Percentiles rank a stretch among this genome's conserved stretches.
phyloP scores from a whole-genome alignment of 2,113 vertebrate species.

The Elephas maximus region DNA sequence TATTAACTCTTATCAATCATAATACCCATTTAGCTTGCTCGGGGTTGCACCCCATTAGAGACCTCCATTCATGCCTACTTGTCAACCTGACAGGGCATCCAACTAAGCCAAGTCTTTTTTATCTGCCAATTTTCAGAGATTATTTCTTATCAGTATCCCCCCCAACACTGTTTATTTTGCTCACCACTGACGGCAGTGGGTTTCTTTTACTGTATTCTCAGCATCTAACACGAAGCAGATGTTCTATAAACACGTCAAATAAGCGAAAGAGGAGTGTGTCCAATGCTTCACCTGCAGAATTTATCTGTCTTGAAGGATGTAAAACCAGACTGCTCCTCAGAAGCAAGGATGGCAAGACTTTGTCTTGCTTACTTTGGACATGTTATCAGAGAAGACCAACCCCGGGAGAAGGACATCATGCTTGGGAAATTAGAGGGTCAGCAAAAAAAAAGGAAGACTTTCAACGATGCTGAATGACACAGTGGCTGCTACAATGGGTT shows the following conservation, averaged over 20 bases:
- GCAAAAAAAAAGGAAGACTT: not conserved
- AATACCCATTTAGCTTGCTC: not conserved
- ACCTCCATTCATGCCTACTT: not conserved
- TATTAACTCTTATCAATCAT: not conserved
- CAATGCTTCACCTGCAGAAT: not conserved
- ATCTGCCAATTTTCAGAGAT: not conserved
- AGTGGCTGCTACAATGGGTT: not conserved
- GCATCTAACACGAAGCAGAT: not conserved
- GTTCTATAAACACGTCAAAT: not conserved
- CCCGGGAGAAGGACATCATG: not conserved
- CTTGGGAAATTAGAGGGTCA: not conserved
- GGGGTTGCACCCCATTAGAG: not conserved
- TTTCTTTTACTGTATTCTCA: not conserved
- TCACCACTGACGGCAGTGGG: too few species aligned
- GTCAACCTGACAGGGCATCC: not conserved
- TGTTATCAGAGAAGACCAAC: not conserved
- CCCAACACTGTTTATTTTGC: not conserved
- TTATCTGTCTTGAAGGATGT: not conserved
- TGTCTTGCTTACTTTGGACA: not conserved
- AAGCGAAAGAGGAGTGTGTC: not conserved
- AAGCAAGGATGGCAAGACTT: not conserved
- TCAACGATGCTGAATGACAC: not conserved
- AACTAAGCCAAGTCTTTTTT: not conserved
- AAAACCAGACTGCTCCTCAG: not conserved
- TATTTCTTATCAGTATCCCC: not conserved